Evolutionary conservation across 2,797 vertebrate genomes (phyloP), one percentile per base, ranked within the genome.

Genomic region (Clarias laeviceps): DNA sequence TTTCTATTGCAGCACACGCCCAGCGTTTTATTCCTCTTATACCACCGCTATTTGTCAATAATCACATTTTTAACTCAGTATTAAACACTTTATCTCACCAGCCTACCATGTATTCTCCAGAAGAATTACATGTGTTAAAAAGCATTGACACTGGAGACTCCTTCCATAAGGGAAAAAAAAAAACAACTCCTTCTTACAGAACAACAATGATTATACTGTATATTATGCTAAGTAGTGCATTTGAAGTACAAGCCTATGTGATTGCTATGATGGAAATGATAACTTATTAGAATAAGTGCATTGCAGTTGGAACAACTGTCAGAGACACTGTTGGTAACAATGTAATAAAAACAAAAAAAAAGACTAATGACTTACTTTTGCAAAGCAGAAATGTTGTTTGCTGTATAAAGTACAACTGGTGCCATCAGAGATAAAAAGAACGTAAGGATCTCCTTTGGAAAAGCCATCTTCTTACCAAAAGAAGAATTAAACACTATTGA

Each of bases 331-430:
- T 27, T 54, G 40, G n/a, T n/a, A n/a, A n/a, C n/a, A n/a, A n/a
- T n/a, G n/a, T n/a, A n/a, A n/a, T n/a, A 80, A 65, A 45, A 27
- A 54, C 12, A 54, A 29, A 40, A 17, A 12, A 4, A 27, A 85
- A 69, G 37, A 9, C 3, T 15, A 12, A 29, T 0, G 84, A 97
- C 97, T 97, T 94, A 99, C 98, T 96, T 94, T 79, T 97, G 96
- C 78, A 97, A 74, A 34, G 89, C 88, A 0, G 94, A 91, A 50
- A 93, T 56, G 2, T 92, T 90, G 91, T 96, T 97, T 90, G 96
- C 87, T 12, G 90, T 57, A 65, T 94, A 96, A 82, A 96, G 93
- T 79, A 97, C 76, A 0, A 94, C 95, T 27, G 98, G 93, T 56
- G 96, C 96, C n/a, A 92, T 80, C 5, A 98, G 91, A 24, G 96